Evolutionary conservation across 2,888 invertebrate species (phyloP), one percentile per base, ranked within the genome.

Genomic region (Rosalia funebris): DNA sequence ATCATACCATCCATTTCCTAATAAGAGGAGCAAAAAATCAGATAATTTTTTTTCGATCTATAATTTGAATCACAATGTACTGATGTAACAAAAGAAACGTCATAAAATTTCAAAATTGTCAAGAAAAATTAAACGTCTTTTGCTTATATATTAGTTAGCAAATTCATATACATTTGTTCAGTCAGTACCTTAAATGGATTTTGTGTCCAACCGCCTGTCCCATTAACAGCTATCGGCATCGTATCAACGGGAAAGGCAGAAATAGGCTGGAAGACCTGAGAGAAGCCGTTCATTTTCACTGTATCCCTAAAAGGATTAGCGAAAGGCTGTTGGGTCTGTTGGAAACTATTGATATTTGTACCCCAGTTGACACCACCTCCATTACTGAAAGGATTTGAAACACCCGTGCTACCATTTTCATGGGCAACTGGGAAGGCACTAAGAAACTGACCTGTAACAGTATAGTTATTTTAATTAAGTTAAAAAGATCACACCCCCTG

Each of bases 151-250:
- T n/a, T n/a, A n/a, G n/a, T n/a, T n/a, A n/a, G n/a, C n/a, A n/a
- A n/a, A n/a, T n/a, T n/a, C n/a, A n/a, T n/a, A n/a, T n/a, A 25
- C 25, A 25, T 5, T 25, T 25, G n/a, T 25, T 25, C 25, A 25
- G 25, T 25, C 7, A 25, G 3, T 74, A 80, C 80, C 75, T 77
- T 79, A 69, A 82, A 81, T 3, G 81, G 81, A 71, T 81, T 81
- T 11, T 77, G 75, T 55, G 75, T 70, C 80, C 79, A 80, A 39
- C 71, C 64, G 63, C 62, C 65, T 15, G 64, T 61, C 14, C 59
- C 62, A 34, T 60, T 61, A 10, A 60, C 54, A 17, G 58, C 45
- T 7, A 72, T 65, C 36, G 69, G 63, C 57, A 65, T 47, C 1
- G 60, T 60, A 55, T 65, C 74, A 42, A 72, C 67, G 12, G 75